Percentiles rank a stretch among this genome's conserved stretches.
Evolutionary conservation across 2,113 vertebrate species (phyloP).

Genomic region (Cheirogaleus medius): DNA sequence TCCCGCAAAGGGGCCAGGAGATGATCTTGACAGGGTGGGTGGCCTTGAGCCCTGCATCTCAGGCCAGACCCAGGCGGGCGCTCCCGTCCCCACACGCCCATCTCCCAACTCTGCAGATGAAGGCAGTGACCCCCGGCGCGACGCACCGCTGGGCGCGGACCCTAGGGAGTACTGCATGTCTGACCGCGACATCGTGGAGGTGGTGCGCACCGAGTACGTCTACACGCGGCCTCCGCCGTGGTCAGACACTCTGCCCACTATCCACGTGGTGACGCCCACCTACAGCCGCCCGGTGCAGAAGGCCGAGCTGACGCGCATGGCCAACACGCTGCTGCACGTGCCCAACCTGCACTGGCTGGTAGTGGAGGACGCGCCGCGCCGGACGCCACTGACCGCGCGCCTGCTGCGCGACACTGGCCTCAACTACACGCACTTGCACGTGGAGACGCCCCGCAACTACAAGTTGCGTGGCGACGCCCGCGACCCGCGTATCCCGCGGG

Average conservation of each 20-base stretch:
- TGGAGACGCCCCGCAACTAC: conserved; percentile 98
- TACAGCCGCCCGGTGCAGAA: conserved; percentile 98
- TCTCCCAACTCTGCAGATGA: conserved; percentile 88
- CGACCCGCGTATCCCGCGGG: conserved; percentile 95
- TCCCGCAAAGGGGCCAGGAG: neutral
- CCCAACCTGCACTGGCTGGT: conserved; percentile 99
- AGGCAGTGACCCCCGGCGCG: conserved; percentile 89
- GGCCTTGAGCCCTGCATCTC: no score
- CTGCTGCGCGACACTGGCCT: conserved; percentile 95
- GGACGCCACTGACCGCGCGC: conserved; percentile 92
- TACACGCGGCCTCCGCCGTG: conserved; percentile 97
- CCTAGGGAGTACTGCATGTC: conserved; percentile 98
- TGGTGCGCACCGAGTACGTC: conserved; percentile 98
- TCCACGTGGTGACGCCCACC: conserved; percentile 97
- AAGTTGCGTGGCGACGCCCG: conserved; percentile 94
- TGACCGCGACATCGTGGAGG: conserved; percentile 98
- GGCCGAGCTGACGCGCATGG: conserved; percentile 95
- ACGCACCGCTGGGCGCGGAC: conserved; percentile 88
- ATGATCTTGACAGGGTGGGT: neutral
- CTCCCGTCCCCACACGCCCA: neutral
- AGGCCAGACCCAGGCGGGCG: neutral
- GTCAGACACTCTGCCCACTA: conserved; percentile 97
- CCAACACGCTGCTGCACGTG: conserved; percentile 97
- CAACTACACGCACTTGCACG: conserved; percentile 99
- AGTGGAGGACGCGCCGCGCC: conserved; percentile 96